Base-by-base conservation (phyloP, 2,888 invertebrate genomes). In the Ophonus ardosiacus region DNA sequence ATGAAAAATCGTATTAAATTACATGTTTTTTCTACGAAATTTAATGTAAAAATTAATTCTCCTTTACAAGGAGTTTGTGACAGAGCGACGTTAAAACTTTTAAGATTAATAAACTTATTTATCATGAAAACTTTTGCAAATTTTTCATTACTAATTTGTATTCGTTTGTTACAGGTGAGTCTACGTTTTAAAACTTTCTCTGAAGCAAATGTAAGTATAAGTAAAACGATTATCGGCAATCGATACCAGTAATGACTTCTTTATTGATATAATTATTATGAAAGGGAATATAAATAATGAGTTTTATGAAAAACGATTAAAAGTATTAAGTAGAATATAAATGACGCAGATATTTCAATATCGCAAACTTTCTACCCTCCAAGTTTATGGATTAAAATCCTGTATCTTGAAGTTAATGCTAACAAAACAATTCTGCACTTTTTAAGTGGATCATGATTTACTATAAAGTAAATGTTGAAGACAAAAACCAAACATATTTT, bases 1-100 rank as follows among this genome's bases (percentile, higher is more conserved):
- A 81, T 21, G 81, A 63, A 81, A 63, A 81, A 81, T 61, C 65
- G 63, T 65, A 40, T 81, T 17, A 81, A 61, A 61, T 31, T 61
- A 17, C 21, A 81, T 40, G 51, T 81, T 81, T 63, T 57, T 65
- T 51, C 15, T 21, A 61, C 59, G 61, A 40, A 61, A 59, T 59
- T 80, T 59, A 24, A 17, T 38, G 79, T 40, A 10, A 80, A 38
- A 80, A 59, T 80, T 80, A 59, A 80, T 61, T 51, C 10, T 51
- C 21, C 43, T 18, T 7, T 51, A 18, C 24, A 15, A 71, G 68
- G 24, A 68, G 15, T 17, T 18, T 21, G 74, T 74, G 71, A 40
- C 71, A 71, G n/a, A 5, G 13, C 43, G 10, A 51, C 15, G 7
- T 18, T 13, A 13, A 51, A 18, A 74, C 74, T 74, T 74, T 43